Evolutionary conservation across 2,888 invertebrate genomes (phyloP).

Genomic region (Cynaeus angustus): DNA sequence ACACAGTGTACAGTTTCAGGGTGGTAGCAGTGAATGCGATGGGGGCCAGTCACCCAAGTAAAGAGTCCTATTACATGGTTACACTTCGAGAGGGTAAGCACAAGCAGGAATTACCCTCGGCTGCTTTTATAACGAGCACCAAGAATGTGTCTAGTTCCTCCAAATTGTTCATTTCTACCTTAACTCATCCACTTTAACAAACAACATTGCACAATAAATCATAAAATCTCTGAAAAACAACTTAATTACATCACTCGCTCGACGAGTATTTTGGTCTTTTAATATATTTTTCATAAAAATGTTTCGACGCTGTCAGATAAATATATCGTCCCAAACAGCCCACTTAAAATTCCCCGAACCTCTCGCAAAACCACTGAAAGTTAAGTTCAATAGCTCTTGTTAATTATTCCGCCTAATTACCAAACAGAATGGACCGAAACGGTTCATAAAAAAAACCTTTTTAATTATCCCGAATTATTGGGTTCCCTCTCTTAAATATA

Average conservation of each 20-base stretch:
- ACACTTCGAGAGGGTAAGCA: conserved; percentile 82
- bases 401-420: conserved; percentile 44
- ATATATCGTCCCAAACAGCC: conserved; percentile 15
- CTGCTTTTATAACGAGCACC: conserved; percentile 48
- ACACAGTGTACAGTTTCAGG: conserved; percentile 84
- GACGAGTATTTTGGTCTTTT: conserved; percentile 20
- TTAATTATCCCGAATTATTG: conserved; percentile 44
- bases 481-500: conserved; percentile 24
- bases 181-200: conserved; percentile 48
- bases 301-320: conserved; percentile 22
- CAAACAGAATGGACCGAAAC: conserved; percentile 31
- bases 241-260: conserved; percentile 35
- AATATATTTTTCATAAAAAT: conserved; percentile 24
- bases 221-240: conserved; percentile 46
- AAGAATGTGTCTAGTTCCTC: conserved; percentile 45
- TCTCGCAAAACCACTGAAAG: conserved; percentile 34
- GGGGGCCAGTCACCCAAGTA: conserved; percentile 80
- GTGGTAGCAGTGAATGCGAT: conserved; percentile 82
- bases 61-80: conserved; percentile 82
- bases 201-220: conserved; percentile 45
- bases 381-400: conserved; percentile 41
- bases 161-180: conserved; percentile 45
- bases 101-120: conserved; percentile 50
- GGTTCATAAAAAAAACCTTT: conserved; percentile 36
- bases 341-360: conserved; percentile 36